These are phyloP conservation scores for Plectus sambesii DNA, from an alignment of 1,140 invertebrate species.

Conservation along the genomic window DNA sequence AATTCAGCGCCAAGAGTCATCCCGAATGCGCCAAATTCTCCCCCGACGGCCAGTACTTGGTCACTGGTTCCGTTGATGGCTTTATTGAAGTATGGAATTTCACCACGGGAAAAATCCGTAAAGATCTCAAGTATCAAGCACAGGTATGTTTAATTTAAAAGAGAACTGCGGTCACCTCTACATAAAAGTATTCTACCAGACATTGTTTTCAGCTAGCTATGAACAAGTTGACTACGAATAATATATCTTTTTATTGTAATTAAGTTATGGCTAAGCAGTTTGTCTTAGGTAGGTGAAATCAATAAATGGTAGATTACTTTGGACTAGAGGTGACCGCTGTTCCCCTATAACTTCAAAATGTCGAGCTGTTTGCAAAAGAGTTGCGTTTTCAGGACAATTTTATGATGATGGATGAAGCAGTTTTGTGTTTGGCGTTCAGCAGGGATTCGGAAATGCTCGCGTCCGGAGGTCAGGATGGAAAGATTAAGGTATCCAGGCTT, in stretches of 20 bases:
- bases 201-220: no score
- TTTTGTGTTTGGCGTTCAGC: conserved; percentile 81
- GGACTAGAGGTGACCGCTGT: no score
- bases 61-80: conserved; percentile 93
- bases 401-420: conserved; percentile 99
- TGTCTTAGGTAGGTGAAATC: no score
- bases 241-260: conserved; percentile 4
- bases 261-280: not conserved
- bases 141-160: no score
- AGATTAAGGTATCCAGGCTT: conserved; percentile 59
- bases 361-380: no score
- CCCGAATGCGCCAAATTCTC: conserved; percentile 75
- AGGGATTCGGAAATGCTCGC: conserved; percentile 95
- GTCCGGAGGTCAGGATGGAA: conserved; percentile 81
- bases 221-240: no score
- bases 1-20: conserved; percentile 48
- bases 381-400: conserved; percentile 79
- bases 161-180: no score
- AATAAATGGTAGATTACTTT: no score
- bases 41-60: conserved; percentile 92
- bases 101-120: conserved; percentile 95
- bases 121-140: conserved; percentile 99
- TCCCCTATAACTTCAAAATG: no score
- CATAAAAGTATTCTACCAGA: no score
- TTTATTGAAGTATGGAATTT: conserved; percentile 99